Conservation (phyloP, 2,797 vertebrate genomes). For the Sebastes baramenuke region DNA sequence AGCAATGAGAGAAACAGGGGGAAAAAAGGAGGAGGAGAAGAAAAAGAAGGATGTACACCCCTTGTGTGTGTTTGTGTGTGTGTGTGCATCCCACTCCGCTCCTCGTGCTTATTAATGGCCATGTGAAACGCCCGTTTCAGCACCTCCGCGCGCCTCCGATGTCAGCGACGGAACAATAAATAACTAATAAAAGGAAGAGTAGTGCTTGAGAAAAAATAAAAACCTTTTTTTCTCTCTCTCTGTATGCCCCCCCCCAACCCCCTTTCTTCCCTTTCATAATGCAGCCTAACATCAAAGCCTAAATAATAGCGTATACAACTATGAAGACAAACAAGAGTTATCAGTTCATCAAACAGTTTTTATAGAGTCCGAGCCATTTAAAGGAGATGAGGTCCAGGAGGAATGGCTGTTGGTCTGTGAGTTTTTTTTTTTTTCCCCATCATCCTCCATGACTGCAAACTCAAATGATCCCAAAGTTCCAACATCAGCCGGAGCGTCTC, state of each 20-base stretch:
- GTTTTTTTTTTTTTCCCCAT: not conserved
- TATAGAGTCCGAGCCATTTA: not conserved
- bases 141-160: slow-evolving; percentile 50
- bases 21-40: not conserved
- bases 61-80: not conserved
- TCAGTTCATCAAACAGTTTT: not conserved
- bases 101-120: slow-evolving; percentile 50
- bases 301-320: slow-evolving; percentile 8
- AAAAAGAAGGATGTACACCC: slow-evolving; percentile 16
- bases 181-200: slow-evolving; percentile 61
- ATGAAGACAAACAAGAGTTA: not conserved
- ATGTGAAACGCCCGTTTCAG: slow-evolving; percentile 59
- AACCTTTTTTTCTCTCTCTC: not conserved
- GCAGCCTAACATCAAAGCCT: slow-evolving; percentile 5
- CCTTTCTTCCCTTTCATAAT: not conserved
- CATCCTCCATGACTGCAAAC: not conserved
- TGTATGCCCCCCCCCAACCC: not conserved
- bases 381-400: not conserved
- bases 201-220: slow-evolving; percentile 18
- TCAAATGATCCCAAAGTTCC: not conserved
- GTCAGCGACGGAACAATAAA: slow-evolving; percentile 64
- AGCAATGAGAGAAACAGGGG: slow-evolving; percentile 38
- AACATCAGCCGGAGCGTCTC: not conserved
- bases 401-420: not conserved
- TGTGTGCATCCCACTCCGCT: not conserved